phyloP scores from a whole-genome alignment of 1,140 invertebrate species.

The Nebria ingens region DNA sequence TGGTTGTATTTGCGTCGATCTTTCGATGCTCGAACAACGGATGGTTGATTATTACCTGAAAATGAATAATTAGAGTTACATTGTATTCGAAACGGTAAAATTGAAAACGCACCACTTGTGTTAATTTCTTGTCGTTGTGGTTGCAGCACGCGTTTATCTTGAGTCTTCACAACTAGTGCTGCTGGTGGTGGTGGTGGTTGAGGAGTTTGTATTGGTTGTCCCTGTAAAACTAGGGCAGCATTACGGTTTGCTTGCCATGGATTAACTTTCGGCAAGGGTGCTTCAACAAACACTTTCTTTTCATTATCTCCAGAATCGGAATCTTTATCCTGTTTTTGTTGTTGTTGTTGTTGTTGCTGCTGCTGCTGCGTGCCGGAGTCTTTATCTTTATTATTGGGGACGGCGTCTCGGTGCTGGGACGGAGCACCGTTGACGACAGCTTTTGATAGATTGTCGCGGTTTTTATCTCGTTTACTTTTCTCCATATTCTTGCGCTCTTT shows the following conservation, averaged over 20 bases:
- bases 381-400: conserved; percentile 19
- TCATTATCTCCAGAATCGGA: conserved; percentile 25
- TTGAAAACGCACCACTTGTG: conserved; percentile 3
- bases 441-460: background rate
- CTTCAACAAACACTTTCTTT: conserved; percentile 47
- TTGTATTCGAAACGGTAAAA: background rate
- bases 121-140: conserved; percentile 33
- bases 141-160: conserved; percentile 37
- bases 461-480: conserved; percentile 19
- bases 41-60: conserved; percentile 26
- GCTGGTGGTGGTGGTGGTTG: conserved; percentile 24
- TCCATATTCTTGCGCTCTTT: conserved; percentile 37
- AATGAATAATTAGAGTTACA: background rate
- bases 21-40: conserved; percentile 44
- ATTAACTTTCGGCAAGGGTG: conserved; percentile 48
- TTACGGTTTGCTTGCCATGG: conserved; percentile 40
- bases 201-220: too few species aligned
- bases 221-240: background rate
- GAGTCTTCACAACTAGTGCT: conserved; percentile 26
- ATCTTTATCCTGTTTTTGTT: conserved; percentile 16
- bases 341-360: too few species aligned
- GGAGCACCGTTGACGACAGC: conserved; percentile 13
- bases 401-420: conserved; percentile 15
- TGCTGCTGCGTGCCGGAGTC: conserved; percentile 17
- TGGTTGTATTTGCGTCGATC: conserved; percentile 51